phyloP scores from a whole-genome alignment of 2,888 invertebrate species.

The Eupsilia transversa region DNA sequence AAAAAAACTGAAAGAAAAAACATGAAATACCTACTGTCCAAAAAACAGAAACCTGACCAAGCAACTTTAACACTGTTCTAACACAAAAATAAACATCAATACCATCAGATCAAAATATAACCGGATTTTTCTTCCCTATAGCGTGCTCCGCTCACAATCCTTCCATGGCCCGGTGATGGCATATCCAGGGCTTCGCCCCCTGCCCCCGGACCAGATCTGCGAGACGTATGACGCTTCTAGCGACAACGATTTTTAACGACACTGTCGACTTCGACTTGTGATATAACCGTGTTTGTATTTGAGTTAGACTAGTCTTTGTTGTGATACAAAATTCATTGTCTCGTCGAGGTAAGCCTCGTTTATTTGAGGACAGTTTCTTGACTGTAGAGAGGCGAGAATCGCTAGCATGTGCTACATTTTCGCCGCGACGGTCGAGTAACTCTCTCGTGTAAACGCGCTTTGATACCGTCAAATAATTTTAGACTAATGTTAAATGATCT shows the following conservation, averaged over 20 bases:
- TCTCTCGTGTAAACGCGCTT: constrained; percentile 3
- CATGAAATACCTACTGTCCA: background rate
- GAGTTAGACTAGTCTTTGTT: constrained; percentile 54
- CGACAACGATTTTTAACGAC: constrained; percentile 88
- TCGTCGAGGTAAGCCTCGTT: constrained; percentile 21
- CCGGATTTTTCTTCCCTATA: constrained; percentile 75
- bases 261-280: constrained; percentile 63
- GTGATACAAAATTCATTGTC: constrained; percentile 35
- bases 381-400: background rate
- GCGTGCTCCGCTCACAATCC: constrained; percentile 91
- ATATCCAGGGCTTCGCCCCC: constrained; percentile 80
- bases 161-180: constrained; percentile 90
- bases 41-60: constrained; percentile 13
- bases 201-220: constrained; percentile 79
- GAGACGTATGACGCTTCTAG: constrained; percentile 88
- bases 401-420: background rate
- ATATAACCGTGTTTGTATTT: constrained; percentile 59
- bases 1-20: background rate
- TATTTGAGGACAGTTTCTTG: background rate
- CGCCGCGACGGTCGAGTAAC: background rate
- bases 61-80: constrained; percentile 31
- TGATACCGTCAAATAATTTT: constrained; percentile 29
- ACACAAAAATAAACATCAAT: constrained; percentile 15
- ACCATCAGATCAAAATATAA: constrained; percentile 10
- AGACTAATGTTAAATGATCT: constrained; percentile 46